Conservation (phyloP, 2,113 vertebrate genomes). For the Tursiops truncatus region DNA sequence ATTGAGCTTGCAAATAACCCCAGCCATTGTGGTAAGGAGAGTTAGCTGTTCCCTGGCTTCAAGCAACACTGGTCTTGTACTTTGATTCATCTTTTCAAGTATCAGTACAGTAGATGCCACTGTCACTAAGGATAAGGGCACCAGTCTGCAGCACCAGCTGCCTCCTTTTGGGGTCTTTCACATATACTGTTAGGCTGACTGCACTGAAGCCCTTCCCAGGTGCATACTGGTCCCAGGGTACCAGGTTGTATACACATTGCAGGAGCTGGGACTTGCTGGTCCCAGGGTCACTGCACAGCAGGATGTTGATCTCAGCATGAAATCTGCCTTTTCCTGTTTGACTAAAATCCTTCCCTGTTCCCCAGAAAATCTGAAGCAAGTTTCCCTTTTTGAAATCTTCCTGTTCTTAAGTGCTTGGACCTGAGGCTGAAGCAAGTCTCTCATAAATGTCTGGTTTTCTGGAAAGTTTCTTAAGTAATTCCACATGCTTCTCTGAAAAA, state of each 20-base stretch:
- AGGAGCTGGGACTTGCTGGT: constrained; percentile 96
- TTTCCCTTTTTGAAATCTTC: constrained; percentile 98
- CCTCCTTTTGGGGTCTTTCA: constrained; percentile 94
- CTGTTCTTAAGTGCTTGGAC: constrained; percentile 95
- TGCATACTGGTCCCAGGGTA: constrained; percentile 95
- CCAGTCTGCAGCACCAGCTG: constrained; percentile 94
- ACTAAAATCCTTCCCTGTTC: constrained; percentile 95
- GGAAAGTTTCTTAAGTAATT: constrained; percentile 90
- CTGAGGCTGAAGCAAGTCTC: constrained; percentile 91
- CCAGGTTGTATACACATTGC: constrained; percentile 91
- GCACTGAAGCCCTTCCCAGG: constrained; percentile 96
- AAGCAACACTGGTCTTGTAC: constrained; percentile 92
- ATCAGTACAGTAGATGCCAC: constrained; percentile 95
- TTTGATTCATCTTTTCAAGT: constrained; percentile 98
- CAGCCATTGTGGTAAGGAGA: constrained; percentile 95
- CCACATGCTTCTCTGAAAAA: constrained; percentile 91
- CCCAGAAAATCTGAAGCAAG: constrained; percentile 93
- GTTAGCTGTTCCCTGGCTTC: constrained; percentile 98
- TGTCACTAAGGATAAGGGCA: constrained; percentile 94
- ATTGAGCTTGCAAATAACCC: constrained; percentile 95
- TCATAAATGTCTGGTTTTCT: constrained; percentile 93
- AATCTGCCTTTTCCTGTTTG: constrained; percentile 93
- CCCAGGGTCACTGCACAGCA: constrained; percentile 95
- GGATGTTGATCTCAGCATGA: constrained; percentile 93
- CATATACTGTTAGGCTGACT: constrained; percentile 92